phyloP scores from a whole-genome alignment of 2,888 invertebrate species.

The Periphyllus acericola region DNA sequence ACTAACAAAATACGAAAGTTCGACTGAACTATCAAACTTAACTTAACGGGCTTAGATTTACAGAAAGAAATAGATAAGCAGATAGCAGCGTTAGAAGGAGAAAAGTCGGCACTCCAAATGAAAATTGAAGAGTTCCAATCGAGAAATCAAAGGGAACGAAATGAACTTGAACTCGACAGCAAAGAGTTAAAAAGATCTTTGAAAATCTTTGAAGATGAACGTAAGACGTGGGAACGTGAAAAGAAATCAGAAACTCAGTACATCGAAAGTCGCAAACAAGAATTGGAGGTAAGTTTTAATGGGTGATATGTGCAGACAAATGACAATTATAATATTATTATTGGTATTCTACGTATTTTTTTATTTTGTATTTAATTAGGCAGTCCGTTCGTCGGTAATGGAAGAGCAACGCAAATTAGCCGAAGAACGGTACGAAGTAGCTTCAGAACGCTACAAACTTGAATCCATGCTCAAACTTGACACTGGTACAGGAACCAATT shows the following conservation, averaged over 20 bases:
- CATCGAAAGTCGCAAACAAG: slow-evolving; percentile 49
- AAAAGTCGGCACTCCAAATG: slow-evolving; percentile 40
- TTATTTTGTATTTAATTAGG: neutral
- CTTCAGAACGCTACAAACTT: slow-evolving; percentile 46
- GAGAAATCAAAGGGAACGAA: slow-evolving; percentile 47
- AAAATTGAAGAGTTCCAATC: slow-evolving; percentile 48
- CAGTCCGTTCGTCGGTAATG: slow-evolving; percentile 40
- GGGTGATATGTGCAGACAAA: neutral
- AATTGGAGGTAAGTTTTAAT: slow-evolving; percentile 30
- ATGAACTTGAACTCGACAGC: slow-evolving; percentile 26
- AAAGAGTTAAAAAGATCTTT: slow-evolving; percentile 45
- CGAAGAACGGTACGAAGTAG: slow-evolving; percentile 55
- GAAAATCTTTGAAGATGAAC: slow-evolving; percentile 18
- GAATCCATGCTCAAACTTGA: slow-evolving; percentile 53
- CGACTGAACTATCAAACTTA: neutral
- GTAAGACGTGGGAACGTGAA: slow-evolving; percentile 51
- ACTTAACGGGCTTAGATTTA: slow-evolving; percentile 23
- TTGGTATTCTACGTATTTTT: neutral
- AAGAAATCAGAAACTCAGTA: slow-evolving; percentile 56
- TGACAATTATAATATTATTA: neutral
- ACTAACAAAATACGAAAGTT: neutral
- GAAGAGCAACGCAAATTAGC: slow-evolving; percentile 56
- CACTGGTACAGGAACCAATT: slow-evolving; percentile 5
- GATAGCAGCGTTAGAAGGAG: slow-evolving; percentile 27
- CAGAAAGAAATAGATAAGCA: slow-evolving; percentile 53